Conservation (phyloP, 2,797 vertebrate species). For the Siniperca obscura region DNA sequence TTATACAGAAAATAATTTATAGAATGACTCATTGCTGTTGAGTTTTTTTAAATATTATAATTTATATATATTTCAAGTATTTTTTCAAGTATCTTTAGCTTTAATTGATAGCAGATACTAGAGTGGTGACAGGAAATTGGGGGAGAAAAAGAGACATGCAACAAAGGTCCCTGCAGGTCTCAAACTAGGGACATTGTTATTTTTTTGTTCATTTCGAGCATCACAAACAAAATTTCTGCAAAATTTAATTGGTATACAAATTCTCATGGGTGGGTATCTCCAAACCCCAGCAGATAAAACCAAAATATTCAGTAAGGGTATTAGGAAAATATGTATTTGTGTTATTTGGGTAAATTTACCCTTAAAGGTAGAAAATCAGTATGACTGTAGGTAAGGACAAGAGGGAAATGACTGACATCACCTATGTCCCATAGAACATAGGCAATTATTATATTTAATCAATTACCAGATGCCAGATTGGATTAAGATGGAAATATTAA, state of each 20-base stretch:
- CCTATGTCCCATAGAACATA: constrained; percentile 19
- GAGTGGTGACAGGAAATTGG: background rate
- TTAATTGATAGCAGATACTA: background rate
- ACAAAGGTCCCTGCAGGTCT: background rate
- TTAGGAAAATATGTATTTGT: background rate
- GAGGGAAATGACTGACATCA: constrained; percentile 12
- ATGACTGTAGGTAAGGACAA: background rate
- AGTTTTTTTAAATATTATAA: background rate
- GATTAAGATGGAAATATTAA: constrained; percentile 67
- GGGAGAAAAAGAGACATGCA: background rate
- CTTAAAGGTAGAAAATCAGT: background rate
- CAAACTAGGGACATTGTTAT: background rate
- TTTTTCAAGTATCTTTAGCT: background rate
- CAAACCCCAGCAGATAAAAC: background rate
- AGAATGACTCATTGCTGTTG: background rate
- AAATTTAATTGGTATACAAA: background rate
- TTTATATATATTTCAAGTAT: background rate
- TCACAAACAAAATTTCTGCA: background rate
- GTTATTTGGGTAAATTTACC: background rate
- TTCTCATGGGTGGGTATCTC: background rate
- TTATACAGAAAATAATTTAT: background rate
- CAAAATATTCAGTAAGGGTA: background rate
- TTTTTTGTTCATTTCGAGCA: background rate
- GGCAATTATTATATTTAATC: constrained; percentile 55
- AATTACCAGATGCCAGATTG: constrained; percentile 54